Conservation (phyloP, 2,888 invertebrate species). For the Scaeva pyrastri region DNA sequence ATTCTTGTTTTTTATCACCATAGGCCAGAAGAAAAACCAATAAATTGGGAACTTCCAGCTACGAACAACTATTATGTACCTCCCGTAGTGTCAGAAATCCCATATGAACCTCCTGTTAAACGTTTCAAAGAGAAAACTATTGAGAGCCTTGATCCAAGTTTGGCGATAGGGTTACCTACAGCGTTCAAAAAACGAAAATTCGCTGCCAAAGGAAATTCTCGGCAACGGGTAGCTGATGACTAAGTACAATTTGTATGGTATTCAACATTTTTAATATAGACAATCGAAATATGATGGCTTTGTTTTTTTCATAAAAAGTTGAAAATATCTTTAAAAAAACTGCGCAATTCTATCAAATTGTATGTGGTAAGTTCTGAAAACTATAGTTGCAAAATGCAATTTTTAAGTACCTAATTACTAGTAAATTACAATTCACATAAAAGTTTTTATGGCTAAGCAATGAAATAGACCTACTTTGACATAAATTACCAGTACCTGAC, state of each 20-base stretch:
- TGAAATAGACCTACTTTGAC: too few relatives aligned
- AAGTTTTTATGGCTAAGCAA: too few relatives aligned
- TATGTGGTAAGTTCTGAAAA: not conserved
- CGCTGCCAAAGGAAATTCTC: constrained; percentile 81
- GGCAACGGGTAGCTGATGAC: constrained; percentile 81
- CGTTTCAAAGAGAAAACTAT: constrained; percentile 83
- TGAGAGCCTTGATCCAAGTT: constrained; percentile 77
- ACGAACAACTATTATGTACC: constrained; percentile 80
- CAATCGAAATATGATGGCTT: not conserved
- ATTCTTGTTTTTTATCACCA: not conserved
- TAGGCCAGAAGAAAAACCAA: constrained; percentile 84
- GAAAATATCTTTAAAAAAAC: not conserved
- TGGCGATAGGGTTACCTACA: constrained; percentile 77
- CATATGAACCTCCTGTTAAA: constrained; percentile 81
- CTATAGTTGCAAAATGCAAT: too few relatives aligned
- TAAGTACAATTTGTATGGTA: constrained; percentile 7
- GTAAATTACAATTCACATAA: too few relatives aligned
- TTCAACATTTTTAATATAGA: constrained; percentile 20
- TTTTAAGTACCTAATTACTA: too few relatives aligned
- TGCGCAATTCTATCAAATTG: too few relatives aligned
- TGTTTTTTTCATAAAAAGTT: not conserved
- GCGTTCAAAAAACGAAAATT: constrained; percentile 83
- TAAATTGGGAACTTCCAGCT: constrained; percentile 90
- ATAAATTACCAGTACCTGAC: too few relatives aligned
- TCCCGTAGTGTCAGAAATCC: constrained; percentile 78